Evolutionary conservation across 2,113 vertebrate genomes (phyloP).

Genomic region (Lucifuga dentata): DNA sequence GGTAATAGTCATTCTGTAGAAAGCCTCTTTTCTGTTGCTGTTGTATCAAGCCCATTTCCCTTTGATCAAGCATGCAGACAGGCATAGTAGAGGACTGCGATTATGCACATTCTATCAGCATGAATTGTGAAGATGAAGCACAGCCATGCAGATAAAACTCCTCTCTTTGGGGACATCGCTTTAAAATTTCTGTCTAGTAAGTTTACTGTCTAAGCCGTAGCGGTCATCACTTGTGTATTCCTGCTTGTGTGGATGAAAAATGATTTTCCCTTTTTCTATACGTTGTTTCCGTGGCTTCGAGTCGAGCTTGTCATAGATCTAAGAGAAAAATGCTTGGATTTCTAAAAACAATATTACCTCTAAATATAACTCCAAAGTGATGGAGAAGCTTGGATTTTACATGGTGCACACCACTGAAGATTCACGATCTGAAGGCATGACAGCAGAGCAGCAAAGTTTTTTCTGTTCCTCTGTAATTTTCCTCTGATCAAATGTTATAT

Average conservation of each 20-base stretch:
- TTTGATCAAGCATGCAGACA: constrained; percentile 72
- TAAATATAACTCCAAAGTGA: constrained; percentile 46
- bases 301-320: constrained; percentile 32
- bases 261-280: constrained; percentile 37
- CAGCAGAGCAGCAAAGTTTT: constrained; percentile 2
- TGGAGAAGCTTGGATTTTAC: constrained; percentile 25
- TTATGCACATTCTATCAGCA: constrained; percentile 63
- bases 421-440: constrained; percentile 27
- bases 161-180: constrained; percentile 54
- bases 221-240: constrained; percentile 40
- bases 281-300: constrained; percentile 25
- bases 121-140: constrained; percentile 59
- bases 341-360: constrained; percentile 38
- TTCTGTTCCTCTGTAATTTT: not conserved
- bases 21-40: constrained; percentile 71
- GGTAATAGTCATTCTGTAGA: constrained; percentile 70
- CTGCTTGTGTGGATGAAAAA: constrained; percentile 57
- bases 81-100: constrained; percentile 48
- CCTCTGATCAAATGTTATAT: not conserved
- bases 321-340: constrained; percentile 43
- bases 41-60: constrained; percentile 62
- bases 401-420: constrained; percentile 6
- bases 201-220: constrained; percentile 24
- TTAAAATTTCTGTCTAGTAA: constrained; percentile 57
- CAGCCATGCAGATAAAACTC: constrained; percentile 58